These are phyloP conservation scores for Ardeotis arabs DNA, from an alignment of 2,113 vertebrate species.

Conservation along the genomic window DNA sequence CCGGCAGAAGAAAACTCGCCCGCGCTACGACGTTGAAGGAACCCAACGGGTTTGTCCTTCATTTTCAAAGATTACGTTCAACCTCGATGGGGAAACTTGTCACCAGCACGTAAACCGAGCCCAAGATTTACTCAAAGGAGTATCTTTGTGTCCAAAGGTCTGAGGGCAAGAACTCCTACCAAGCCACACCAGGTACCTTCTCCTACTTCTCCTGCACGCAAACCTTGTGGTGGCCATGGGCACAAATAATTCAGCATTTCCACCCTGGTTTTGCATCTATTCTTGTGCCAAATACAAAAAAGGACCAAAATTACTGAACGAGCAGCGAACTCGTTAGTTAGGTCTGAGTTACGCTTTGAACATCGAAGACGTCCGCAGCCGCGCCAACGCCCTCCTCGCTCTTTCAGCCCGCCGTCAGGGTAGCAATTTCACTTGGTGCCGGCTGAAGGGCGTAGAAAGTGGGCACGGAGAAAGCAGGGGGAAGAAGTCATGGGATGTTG, in stretches of 20 bases:
- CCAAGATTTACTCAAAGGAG: not conserved
- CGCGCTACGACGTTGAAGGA: too few species aligned
- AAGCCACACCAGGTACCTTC: not conserved
- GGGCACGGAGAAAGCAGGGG: not conserved
- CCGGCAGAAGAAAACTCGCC: too few species aligned
- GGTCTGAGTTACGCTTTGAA: not conserved
- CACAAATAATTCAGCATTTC: not conserved
- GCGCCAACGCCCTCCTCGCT: not conserved
- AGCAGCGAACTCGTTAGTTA: constrained; percentile 7
- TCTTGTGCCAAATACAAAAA: not conserved
- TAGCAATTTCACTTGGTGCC: not conserved
- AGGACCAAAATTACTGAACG: not conserved
- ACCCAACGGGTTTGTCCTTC: too few species aligned
- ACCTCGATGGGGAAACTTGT: too few species aligned
- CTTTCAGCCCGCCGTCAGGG: not conserved
- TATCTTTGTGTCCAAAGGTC: not conserved
- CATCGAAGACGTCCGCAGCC: not conserved
- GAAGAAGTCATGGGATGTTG: not conserved
- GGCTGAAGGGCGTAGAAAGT: not conserved
- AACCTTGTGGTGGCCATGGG: not conserved
- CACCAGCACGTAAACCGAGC: not conserved
- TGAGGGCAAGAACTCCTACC: not conserved
- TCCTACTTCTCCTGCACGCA: accelerated
- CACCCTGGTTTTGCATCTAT: not conserved
- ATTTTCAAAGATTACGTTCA: too few species aligned